A percentile compares a stretch with the other conserved stretches of the same genome.
phyloP scores from a whole-genome alignment of 2,888 invertebrate species.

The Philereme vetulata region DNA sequence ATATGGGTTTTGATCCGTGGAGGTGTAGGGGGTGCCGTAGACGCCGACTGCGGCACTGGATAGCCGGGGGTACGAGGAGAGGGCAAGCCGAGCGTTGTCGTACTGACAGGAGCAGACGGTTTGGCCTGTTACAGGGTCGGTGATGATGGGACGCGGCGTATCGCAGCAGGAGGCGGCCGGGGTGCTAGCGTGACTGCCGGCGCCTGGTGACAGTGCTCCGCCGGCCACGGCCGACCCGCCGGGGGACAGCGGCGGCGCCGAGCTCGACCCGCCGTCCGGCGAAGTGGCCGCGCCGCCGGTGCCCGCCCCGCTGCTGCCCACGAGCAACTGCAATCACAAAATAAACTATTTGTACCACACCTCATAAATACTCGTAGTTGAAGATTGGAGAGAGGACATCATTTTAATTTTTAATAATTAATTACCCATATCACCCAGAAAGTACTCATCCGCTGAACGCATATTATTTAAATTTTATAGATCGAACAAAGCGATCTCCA shows the following conservation, averaged over 20 bases:
- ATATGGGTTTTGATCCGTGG: slow-evolving; percentile 96
- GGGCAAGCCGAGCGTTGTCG: slow-evolving; percentile 93
- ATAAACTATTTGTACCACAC: neutral
- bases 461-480: no score
- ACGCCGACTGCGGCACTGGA: slow-evolving; percentile 91
- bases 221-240: slow-evolving; percentile 87
- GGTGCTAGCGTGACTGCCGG: slow-evolving; percentile 79
- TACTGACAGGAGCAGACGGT: slow-evolving; percentile 97
- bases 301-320: slow-evolving; percentile 90
- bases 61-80: slow-evolving; percentile 90
- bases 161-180: slow-evolving; percentile 91
- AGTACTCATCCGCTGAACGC: no score
- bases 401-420: no score
- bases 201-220: slow-evolving; percentile 84
- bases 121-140: slow-evolving; percentile 96
- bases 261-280: slow-evolving; percentile 87
- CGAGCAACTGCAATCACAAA: slow-evolving; percentile 85
- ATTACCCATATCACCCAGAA: no score
- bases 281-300: slow-evolving; percentile 89
- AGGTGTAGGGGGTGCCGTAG: slow-evolving; percentile 94
- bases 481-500: no score
- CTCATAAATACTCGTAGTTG: no score
- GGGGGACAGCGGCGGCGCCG: slow-evolving; percentile 89
- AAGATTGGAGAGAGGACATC: no score
- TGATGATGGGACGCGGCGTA: slow-evolving; percentile 95